Base-by-base conservation (phyloP, 1,140 invertebrate genomes). In the Caenorhabditis tropicalis region DNA sequence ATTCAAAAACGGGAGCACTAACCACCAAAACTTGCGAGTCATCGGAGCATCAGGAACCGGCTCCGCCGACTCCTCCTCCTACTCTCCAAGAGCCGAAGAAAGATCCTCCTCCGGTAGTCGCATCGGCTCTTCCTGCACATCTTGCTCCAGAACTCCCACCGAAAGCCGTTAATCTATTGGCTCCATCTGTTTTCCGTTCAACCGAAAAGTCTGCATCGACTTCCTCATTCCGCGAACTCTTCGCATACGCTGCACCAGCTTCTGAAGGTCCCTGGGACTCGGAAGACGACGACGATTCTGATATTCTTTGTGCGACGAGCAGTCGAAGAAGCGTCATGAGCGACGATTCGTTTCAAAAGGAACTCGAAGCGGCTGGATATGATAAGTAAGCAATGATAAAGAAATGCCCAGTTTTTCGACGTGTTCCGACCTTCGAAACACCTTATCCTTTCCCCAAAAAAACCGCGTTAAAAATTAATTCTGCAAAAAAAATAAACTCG, bases 341-440 rank as follows among this genome's bases (percentile, higher is more conserved):
- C 31, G 70, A 70, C 33, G 43, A 48, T 58, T 36, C 33, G 19
- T 80, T 79, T 12, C 70, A 53, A 15, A 65, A 80, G 31, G 83
- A 84, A 49, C 70, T 84, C n/a, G 58, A 79, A 21, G 83, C 48
- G 2, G 39, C 83, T 39, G 39, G 36, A 2, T 79, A 81, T 80
- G 74, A 80, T 48, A 39, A 74, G 83, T 84, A 56, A 84, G 83
- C 80, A 65, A 65, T 43, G 39, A 43, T 12, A 12, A 43, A n/a
- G n/a, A n/a, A n/a, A n/a, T n/a, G n/a, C n/a, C n/a, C n/a, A n/a
- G n/a, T n/a, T n/a, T n/a, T n/a, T n/a, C n/a, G n/a, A n/a, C n/a
- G n/a, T n/a, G n/a, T n/a, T n/a, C n/a, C n/a, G n/a, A n/a, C n/a
- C n/a, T n/a, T n/a, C n/a, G n/a, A n/a, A n/a, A n/a, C n/a, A n/a